Evolutionary conservation across 2,888 invertebrate species (phyloP), one percentile per base, ranked within the genome.

Genomic region (Hypercompe scribonia): DNA sequence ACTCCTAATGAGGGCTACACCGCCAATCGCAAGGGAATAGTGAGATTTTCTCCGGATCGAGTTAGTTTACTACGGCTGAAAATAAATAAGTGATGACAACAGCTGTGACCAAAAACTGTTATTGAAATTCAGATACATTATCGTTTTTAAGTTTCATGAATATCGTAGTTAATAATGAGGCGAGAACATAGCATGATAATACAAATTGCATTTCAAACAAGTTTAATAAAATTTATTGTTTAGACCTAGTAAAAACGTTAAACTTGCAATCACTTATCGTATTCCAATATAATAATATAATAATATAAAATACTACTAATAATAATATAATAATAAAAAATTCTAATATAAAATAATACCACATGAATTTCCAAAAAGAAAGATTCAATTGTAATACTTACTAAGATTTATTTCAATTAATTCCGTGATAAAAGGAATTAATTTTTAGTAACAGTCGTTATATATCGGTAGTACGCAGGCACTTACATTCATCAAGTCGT

Each of bases 381-480:
- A 5, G 5, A 21, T 4, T 24, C 3, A 36, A 36, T 1, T n/a
- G 28, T 21, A 13, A 46, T 46, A 21, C 46, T 46, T 21, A 21
- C 7, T 46, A 46, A 46, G 5, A 46, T 21, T 46, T 46, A 5
- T 46, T 46, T 0, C 46, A 21, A 21, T 24, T 7, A 50, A 5
- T 50, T 24, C 50, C 28, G 63, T 63, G 7, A 24, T 8, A 71
- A 70, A 66, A 69, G 65, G 65, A 67, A n/a, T 10, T 21, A 73
- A 68, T 68, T 78, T 80, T 81, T 76, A 72, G 75, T 34, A 68
- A 61, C 31, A 18, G 18, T 61, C 15, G 61, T 61, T 31, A 18
- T 18, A 31, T 31, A 31, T 31, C 31, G 31, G 15, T 15, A 15
- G 28, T 15, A 61, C 5, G 7, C 61, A 61, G 61, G 61, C 31